Conservation (phyloP, 2,113 vertebrate genomes). For the Oceanodroma tethys region DNA sequence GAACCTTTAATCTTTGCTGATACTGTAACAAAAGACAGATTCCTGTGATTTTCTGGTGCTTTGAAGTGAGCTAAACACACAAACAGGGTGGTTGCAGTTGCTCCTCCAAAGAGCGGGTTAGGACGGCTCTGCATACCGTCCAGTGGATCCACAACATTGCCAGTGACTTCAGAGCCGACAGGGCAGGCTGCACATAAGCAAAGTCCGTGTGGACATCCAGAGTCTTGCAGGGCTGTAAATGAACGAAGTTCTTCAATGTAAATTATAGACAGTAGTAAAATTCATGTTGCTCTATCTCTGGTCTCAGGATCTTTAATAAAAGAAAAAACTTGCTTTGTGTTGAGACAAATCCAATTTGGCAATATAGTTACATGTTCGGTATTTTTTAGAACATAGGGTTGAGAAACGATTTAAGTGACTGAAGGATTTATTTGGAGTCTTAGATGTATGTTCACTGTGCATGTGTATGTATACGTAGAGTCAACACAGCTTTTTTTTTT, state of each 20-base stretch:
- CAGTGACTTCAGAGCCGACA: background rate
- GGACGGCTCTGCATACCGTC: too few species aligned
- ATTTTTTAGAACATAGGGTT: background rate
- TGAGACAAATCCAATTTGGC: background rate
- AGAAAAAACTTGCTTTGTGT: background rate
- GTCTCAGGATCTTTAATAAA: background rate
- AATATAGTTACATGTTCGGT: background rate
- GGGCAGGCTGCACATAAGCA: background rate
- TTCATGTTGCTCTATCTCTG: background rate
- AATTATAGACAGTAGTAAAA: background rate
- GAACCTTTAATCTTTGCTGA: background rate
- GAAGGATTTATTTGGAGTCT: background rate
- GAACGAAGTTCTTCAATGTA: background rate
- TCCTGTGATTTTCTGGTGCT: background rate
- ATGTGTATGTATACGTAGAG: background rate
- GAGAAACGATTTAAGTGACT: background rate
- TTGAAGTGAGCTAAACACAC: background rate
- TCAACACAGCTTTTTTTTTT: background rate
- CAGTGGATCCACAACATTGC: rapidly evolving
- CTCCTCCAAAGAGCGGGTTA: background rate
- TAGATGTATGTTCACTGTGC: background rate
- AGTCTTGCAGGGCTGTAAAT: background rate
- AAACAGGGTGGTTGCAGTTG: too few species aligned
- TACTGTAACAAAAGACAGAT: background rate
- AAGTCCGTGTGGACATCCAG: background rate